Percentiles rank a stretch among this genome's conserved stretches.
phyloP scores from a whole-genome alignment of 1,140 invertebrate genomes.

The Scaptomyza montana region DNA sequence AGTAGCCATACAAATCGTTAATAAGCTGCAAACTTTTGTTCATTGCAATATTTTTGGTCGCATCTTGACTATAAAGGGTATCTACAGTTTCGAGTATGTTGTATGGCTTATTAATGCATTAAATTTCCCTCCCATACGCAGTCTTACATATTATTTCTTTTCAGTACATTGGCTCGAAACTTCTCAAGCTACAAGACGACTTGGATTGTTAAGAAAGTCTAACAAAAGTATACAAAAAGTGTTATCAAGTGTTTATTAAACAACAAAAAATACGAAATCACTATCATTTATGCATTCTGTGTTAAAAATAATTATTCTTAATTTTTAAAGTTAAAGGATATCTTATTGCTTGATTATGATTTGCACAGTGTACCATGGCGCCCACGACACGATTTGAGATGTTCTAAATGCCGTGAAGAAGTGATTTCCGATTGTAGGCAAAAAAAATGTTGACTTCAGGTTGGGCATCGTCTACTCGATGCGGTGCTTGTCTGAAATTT shows the following conservation, averaged over 20 bases:
- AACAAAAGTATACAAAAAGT: no score
- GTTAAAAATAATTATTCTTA: no score
- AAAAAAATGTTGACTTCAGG: constrained; percentile 24
- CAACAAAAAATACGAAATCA: no score
- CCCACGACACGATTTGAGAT: constrained; percentile 1
- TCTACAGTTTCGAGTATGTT: neutral
- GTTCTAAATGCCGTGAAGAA: constrained; percentile 54
- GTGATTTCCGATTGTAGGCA: constrained; percentile 51
- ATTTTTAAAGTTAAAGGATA: no score
- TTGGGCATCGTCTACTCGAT: constrained; percentile 26
- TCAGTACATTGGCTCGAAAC: no score
- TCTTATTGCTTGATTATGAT: no score
- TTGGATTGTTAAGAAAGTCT: no score
- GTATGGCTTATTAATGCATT: neutral
- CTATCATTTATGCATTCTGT: no score
- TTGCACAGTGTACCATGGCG: neutral
- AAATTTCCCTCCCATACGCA: neutral
- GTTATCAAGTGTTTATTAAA: no score
- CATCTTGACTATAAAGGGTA: neutral
- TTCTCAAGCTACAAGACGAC: no score
- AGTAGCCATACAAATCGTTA: constrained; percentile 15
- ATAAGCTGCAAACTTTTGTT: constrained; percentile 4
- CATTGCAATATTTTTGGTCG: constrained; percentile 16
- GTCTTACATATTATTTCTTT: no score
- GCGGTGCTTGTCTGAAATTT: constrained; percentile 58